Percentiles rank a stretch among this genome's conserved stretches.
phyloP scores from a whole-genome alignment of 2,113 vertebrate genomes.

The Acrocephalus kingi region DNA sequence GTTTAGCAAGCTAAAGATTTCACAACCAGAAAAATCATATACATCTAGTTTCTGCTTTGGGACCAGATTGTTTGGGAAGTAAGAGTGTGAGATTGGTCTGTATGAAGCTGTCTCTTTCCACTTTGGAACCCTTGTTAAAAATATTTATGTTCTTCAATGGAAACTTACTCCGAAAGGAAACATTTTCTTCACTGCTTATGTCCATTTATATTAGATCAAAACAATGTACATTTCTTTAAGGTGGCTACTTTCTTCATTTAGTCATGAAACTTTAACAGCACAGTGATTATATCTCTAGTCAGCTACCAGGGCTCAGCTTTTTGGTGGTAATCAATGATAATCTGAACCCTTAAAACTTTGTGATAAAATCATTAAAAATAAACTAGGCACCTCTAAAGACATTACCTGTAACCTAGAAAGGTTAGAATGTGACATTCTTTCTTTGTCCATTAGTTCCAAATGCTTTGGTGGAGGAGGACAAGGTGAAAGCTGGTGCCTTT shows the following conservation, averaged over 20 bases:
- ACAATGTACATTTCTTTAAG: background rate
- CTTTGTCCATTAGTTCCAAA: background rate
- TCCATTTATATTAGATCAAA: background rate
- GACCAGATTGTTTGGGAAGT: background rate
- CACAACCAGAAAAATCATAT: rapidly evolving
- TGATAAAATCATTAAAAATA: background rate
- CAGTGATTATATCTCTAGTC: background rate
- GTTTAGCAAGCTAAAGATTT: background rate
- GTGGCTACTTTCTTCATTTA: background rate
- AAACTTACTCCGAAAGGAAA: background rate
- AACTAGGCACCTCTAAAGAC: background rate
- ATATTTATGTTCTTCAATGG: background rate
- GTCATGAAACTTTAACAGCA: background rate
- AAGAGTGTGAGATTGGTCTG: background rate
- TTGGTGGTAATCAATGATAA: background rate
- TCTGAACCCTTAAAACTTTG: background rate
- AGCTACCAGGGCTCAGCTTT: background rate
- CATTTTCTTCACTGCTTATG: rapidly evolving
- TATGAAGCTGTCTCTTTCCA: background rate
- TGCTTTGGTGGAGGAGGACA: background rate
- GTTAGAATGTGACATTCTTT: background rate
- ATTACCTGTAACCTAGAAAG: background rate
- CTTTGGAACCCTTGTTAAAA: background rate
- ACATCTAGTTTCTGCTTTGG: rapidly evolving
- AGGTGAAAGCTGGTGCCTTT: background rate